Base-by-base conservation (phyloP, 2,888 invertebrate genomes). In the Alsophila aescularia region DNA sequence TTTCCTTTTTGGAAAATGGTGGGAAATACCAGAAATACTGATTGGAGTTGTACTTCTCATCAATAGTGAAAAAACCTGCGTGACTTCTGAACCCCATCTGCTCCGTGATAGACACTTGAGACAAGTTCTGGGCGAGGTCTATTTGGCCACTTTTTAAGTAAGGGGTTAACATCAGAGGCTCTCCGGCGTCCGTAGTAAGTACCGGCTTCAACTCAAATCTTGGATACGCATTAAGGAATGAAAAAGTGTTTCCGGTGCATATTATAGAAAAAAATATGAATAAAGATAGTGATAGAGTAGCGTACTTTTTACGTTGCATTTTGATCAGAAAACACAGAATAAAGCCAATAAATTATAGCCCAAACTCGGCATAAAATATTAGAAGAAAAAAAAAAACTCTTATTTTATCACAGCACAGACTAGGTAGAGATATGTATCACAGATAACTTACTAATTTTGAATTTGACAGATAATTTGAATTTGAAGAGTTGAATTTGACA, bases 1-100 rank as follows among this genome's bases (percentile, higher is more conserved):
- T 72, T 24, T 75, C 65, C 10, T 77, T 71, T 35, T 82, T 80
- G 5, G 77, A 81, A 67, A 88, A 82, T 0, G 94, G 85, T 12
- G 93, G 93, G 67, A 94, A 94, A 69, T 93, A 94, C 94, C 94
- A 94, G 79, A 94, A 94, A 76, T 93, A 94, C 57, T 93, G 79
- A 75, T 94, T 93, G 2, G 93, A 93, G 52, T 93, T 83, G 64
- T 81, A 90, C 2, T 78, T 81, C 57, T 92, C 85, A 69, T 94
- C 90, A 10, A 94, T 93, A 0, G 94, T 94, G 43, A 95, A 85
- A 67, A 93, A 95, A 2, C 94, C 94, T 6, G 94, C 88, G 70
- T 94, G 91, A 66, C 94, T 94, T 44, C 70, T 73, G 24, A 93
- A 81, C 12, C 88, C 85, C 13, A 87, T 69, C 54, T 73, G 69